These are phyloP conservation scores for Phoronis australis DNA, from an alignment of 2,888 invertebrate species.

Conservation along the genomic window DNA sequence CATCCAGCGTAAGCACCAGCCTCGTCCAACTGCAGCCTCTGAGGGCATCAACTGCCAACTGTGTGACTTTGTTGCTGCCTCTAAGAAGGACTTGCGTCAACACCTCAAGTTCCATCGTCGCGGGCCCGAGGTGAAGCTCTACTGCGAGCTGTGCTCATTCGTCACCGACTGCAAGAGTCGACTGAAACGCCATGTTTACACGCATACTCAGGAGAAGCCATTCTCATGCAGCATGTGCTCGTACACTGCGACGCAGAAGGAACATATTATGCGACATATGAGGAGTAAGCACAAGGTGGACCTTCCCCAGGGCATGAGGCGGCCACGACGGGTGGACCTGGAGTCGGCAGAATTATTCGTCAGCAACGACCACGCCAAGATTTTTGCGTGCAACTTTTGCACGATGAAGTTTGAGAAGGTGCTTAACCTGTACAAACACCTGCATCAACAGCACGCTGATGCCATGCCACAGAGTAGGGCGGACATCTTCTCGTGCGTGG, in stretches of 20 bases:
- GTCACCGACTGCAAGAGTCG: slow-evolving; percentile 49
- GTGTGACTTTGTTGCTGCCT: slow-evolving; percentile 34
- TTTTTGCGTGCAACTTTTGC: slow-evolving; percentile 49
- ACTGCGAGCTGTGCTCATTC: slow-evolving; percentile 46
- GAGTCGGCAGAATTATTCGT: neutral
- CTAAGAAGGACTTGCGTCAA: slow-evolving; percentile 41
- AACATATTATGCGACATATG: slow-evolving; percentile 44
- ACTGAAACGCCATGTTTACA: slow-evolving; percentile 39
- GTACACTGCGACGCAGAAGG: slow-evolving; percentile 43
- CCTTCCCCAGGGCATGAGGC: slow-evolving; percentile 7
- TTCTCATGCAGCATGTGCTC: slow-evolving; percentile 43
- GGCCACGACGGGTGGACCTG: neutral
- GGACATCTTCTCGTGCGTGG: slow-evolving; percentile 39
- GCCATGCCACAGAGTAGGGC: slow-evolving; percentile 27
- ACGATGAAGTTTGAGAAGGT: slow-evolving; percentile 48
- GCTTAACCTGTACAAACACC: slow-evolving; percentile 48
- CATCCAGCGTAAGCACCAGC: slow-evolving; percentile 37
- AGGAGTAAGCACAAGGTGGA: slow-evolving; percentile 39
- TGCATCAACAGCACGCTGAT: slow-evolving; percentile 40
- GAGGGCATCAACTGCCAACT: slow-evolving; percentile 31
- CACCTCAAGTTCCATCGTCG: slow-evolving; percentile 46
- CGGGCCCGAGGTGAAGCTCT: slow-evolving; percentile 46
- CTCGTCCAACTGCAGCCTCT: slow-evolving; percentile 19
- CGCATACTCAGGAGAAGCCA: slow-evolving; percentile 42
- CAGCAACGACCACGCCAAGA: slow-evolving; percentile 26